A percentile compares a stretch with the other conserved stretches of the same genome.
Conservation (phyloP, 2,888 invertebrate genomes). For the Koerneria pararmatus region DNA sequence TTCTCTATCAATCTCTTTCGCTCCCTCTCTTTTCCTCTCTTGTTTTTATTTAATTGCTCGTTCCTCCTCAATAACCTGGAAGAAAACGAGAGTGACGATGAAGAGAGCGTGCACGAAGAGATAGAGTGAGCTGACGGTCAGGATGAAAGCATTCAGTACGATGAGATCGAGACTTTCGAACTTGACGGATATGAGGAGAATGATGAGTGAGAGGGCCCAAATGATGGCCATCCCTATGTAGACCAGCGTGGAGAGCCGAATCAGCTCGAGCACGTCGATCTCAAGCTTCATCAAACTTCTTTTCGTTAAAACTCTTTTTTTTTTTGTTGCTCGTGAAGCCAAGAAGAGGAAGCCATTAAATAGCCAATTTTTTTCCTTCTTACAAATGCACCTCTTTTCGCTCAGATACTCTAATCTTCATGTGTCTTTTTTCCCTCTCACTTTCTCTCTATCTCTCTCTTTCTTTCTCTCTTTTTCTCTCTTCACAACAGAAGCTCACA, state of each 20-base stretch:
- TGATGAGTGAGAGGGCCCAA: slow-evolving; percentile 45
- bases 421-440: no score
- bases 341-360: no score
- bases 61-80: slow-evolving; percentile 50
- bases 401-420: no score
- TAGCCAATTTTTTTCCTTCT: no score
- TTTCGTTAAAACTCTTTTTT: no score
- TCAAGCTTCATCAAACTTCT: no score
- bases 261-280: slow-evolving; percentile 45
- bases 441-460: background rate
- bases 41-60: no score
- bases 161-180: slow-evolving; percentile 45
- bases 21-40: no score
- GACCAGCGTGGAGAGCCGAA: slow-evolving; percentile 49
- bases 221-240: slow-evolving; percentile 37
- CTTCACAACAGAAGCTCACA: background rate
- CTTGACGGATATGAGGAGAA: slow-evolving; percentile 38
- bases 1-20: no score
- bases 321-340: no score
- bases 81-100: slow-evolving; percentile 42
- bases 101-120: slow-evolving; percentile 41
- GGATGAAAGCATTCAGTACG: slow-evolving; percentile 39
- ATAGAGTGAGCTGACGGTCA: slow-evolving; percentile 40
- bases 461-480: background rate
- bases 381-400: no score